These are phyloP conservation scores for Lethenteron camtschaticum DNA, from an alignment of 2,113 vertebrate species.

Conservation along the genomic window DNA sequence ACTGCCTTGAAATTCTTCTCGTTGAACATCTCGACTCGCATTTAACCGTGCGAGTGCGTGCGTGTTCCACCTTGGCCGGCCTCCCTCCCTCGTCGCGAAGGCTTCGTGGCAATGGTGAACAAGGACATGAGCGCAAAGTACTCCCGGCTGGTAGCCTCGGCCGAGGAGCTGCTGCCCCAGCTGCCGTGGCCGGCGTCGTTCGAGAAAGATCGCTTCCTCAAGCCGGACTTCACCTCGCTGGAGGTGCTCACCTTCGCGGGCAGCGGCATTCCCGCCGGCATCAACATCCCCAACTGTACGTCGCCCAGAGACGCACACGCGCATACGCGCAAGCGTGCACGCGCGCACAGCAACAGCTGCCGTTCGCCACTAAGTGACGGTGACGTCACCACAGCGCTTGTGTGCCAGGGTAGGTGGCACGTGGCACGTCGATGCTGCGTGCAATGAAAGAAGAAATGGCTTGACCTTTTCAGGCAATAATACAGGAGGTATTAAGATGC, in stretches of 20 bases:
- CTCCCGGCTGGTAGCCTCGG: slow-evolving; percentile 38
- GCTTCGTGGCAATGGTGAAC: slow-evolving; percentile 68
- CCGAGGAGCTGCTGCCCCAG: slow-evolving; percentile 44
- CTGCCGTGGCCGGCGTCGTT: slow-evolving; percentile 55
- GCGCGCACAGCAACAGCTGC: neutral
- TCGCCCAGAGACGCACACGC: neutral
- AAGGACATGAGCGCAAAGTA: slow-evolving; percentile 71
- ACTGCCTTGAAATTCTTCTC: too few relatives aligned
- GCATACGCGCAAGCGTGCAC: neutral
- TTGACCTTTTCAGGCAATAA: too few relatives aligned
- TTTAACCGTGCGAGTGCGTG: neutral
- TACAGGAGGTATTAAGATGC: too few relatives aligned
- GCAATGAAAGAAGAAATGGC: too few relatives aligned
- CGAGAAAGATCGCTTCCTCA: slow-evolving; percentile 63
- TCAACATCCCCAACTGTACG: slow-evolving; percentile 81
- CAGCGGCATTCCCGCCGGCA: slow-evolving; percentile 64
- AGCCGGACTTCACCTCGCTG: slow-evolving; percentile 65
- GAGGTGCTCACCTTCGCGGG: slow-evolving; percentile 66
- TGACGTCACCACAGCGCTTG: too few relatives aligned
- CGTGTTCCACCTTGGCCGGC: neutral
- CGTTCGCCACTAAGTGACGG: too few relatives aligned
- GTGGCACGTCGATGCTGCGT: too few relatives aligned
- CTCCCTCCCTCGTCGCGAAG: slow-evolving; percentile 15
- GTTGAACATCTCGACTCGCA: too few relatives aligned
- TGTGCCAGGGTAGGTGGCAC: too few relatives aligned